Conservation (phyloP, 2,888 invertebrate genomes). For the Phoenoteleia sp. region DNA sequence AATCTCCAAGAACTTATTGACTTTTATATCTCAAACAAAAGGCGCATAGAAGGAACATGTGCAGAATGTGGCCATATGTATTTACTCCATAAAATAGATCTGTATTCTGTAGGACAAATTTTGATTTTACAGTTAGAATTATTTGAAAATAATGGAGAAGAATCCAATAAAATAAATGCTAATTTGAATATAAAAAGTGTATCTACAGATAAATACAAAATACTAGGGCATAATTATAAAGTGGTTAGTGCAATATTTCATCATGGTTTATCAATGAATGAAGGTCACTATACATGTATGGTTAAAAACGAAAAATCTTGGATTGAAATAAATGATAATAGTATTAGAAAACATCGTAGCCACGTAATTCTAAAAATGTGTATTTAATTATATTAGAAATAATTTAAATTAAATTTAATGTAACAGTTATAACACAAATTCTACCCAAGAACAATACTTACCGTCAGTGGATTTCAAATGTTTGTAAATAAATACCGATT, state of each 20-base stretch:
- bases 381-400: background rate
- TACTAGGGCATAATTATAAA: background rate
- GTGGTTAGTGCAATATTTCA: background rate
- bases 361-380: background rate
- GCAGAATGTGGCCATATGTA: slow-evolving; percentile 3
- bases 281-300: background rate
- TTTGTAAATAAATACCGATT: too few species aligned
- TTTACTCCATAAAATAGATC: slow-evolving; percentile 5
- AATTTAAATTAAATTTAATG: too few species aligned
- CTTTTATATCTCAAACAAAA: too few species aligned
- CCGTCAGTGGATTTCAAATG: too few species aligned
- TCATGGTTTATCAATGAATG: background rate
- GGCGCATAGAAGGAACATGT: too few species aligned
- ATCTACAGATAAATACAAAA: background rate
- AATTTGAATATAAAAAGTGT: too few species aligned
- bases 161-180: too few species aligned
- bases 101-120: background rate
- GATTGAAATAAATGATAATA: background rate
- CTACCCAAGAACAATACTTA: too few species aligned
- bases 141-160: slow-evolving; percentile 12
- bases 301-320: background rate
- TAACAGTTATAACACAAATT: too few species aligned
- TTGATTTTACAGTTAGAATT: slow-evolving; percentile 6
- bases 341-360: background rate
- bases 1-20: too few species aligned